A percentile compares a stretch with the other conserved stretches of the same genome.
phyloP scores from a whole-genome alignment of 2,113 vertebrate genomes.

The Psephotus haematonotus region DNA sequence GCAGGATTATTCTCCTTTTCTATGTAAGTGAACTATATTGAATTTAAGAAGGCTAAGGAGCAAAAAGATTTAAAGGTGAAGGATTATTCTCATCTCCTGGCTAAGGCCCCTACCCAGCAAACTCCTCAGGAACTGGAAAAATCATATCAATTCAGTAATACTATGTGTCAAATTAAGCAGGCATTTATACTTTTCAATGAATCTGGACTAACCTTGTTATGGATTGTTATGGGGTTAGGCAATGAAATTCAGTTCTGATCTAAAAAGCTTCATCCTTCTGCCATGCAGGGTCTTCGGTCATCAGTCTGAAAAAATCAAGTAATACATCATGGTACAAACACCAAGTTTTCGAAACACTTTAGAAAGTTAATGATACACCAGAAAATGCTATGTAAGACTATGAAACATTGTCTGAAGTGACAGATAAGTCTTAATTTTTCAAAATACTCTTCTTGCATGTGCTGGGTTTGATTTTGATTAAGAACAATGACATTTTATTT shows the following conservation, averaged over 20 bases:
- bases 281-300: neutral
- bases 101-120: neutral
- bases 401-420: neutral
- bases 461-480: neutral
- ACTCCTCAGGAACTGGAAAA: neutral
- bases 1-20: conserved; percentile 8
- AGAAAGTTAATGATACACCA: neutral
- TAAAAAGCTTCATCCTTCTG: neutral
- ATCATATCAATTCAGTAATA: neutral
- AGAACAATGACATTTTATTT: neutral
- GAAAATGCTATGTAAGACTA: neutral
- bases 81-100: neutral
- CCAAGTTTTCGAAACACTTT: neutral
- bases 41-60: neutral
- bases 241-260: neutral
- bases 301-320: neutral
- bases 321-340: neutral
- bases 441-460: neutral
- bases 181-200: neutral
- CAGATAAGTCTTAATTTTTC: neutral
- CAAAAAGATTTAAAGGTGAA: conserved; percentile 20
- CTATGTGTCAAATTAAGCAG: conserved; percentile 3
- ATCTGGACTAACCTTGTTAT: neutral
- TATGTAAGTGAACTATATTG: neutral
- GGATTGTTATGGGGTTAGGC: neutral